Conservation (phyloP, 2,797 vertebrate genomes). For the Ammospiza maritima region DNA sequence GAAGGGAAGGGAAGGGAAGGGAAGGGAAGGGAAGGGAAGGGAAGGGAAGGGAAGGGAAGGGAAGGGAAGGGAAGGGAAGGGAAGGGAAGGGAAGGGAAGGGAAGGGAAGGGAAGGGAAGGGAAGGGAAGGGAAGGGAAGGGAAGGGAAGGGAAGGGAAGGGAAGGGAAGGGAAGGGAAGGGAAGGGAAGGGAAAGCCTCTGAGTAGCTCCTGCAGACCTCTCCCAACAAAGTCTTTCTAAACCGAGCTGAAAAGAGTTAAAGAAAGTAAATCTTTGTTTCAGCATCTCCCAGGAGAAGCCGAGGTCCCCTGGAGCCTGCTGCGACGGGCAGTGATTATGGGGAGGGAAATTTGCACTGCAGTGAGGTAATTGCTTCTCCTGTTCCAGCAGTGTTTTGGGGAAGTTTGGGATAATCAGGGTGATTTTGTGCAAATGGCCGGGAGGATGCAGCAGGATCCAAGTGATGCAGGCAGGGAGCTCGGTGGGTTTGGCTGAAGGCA, state of each 20-base stretch:
- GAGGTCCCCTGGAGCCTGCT: not conserved
- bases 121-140: too few relatives aligned
- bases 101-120: too few relatives aligned
- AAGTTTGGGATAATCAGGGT: constrained; percentile 36
- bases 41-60: too few relatives aligned
- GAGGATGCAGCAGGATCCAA: not conserved
- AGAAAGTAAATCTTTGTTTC: not conserved
- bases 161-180: not conserved
- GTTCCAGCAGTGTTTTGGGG: not conserved
- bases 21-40: too few relatives aligned
- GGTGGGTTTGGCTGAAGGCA: not conserved
- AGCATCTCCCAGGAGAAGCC: not conserved
- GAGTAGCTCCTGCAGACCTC: not conserved
- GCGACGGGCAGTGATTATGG: constrained; percentile 23
- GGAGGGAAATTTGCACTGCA: constrained; percentile 2
- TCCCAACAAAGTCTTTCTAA: not conserved
- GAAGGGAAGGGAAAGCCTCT: not conserved
- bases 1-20: too few relatives aligned
- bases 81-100: not conserved
- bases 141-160: not conserved
- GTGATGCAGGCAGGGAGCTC: not conserved
- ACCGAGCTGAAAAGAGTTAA: not conserved
- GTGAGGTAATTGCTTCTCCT: constrained; percentile 39
- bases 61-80: too few relatives aligned
- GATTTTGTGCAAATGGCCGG: constrained; percentile 32